Base-by-base conservation (phyloP, 2,888 invertebrate genomes). In the Bimastos eiseni region DNA sequence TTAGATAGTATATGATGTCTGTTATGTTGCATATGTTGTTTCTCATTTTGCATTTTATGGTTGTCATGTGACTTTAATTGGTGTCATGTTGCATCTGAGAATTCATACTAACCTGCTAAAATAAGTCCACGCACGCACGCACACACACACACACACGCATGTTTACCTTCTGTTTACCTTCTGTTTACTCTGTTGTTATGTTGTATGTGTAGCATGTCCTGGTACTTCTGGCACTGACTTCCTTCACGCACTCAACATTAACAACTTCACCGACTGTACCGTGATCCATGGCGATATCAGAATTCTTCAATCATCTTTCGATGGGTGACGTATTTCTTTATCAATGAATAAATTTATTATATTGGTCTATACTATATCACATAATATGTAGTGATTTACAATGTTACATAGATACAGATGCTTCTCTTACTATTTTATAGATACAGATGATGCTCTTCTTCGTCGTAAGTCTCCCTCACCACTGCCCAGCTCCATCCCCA, bases 281-380 rank as follows among this genome's bases (percentile, higher is more conserved):
- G 97, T 98, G 21, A 98, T 99, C 92, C 98, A 98, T 94, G 99
- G 98, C 0, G 98, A 97, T 33, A 96, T 99, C 86, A 97, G 97
- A 92, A 98, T 86, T 70, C 88, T 89, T 70, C 84, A 89, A 21
- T 34, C 41, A 21, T 88, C 83, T 30, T 88, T 41, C n/a, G 44
- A 84, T 38, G 41, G 41, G 49, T 89, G 41, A 83, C 44, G 15
- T 55, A 13, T 24, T 33, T 90, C 33, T 37, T 88, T 70, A n/a
- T 70, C 30, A 30, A 2, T n/a, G 13, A n/a, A 70, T 70, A n/a
- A 70, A 70, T 13, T n/a, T 11, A 30, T 6, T 70, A 30, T n/a
- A 70, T 70, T 70, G 11, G n/a, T n/a, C n/a, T n/a, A n/a, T n/a
- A n/a, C n/a, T n/a, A n/a, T n/a, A n/a, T n/a, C n/a, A n/a, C n/a